Evolutionary conservation across 2,113 vertebrate genomes (phyloP).

Genomic region (Nyctibius bracteatus): DNA sequence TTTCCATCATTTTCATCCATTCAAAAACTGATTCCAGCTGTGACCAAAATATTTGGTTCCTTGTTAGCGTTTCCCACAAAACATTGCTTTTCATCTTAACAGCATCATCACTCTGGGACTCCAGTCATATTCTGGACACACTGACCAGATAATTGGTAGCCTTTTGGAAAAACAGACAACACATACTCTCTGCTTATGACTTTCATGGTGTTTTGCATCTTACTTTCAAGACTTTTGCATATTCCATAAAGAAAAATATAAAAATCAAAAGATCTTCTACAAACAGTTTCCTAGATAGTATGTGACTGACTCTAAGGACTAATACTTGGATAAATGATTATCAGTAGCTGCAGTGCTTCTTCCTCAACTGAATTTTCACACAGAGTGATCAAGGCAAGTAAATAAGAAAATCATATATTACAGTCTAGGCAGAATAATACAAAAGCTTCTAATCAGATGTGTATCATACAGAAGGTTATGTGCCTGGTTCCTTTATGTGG

Average conservation of each 20-base stretch:
- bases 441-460: not conserved
- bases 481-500: not conserved
- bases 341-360: not conserved
- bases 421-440: not conserved
- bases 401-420: not conserved
- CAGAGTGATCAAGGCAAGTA: not conserved
- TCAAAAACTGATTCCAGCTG: not conserved
- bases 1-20: not conserved
- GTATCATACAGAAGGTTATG: not conserved
- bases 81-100: not conserved
- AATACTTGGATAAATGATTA: not conserved
- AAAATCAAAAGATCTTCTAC: not conserved
- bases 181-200: not conserved
- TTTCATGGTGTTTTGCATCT: not conserved
- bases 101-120: not conserved
- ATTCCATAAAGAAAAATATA: not conserved
- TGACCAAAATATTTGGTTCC: not conserved
- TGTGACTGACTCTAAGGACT: not conserved
- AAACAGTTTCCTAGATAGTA: not conserved
- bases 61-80: not conserved
- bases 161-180: not conserved
- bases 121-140: fast-evolving
- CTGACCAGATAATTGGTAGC: not conserved
- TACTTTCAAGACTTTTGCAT: not conserved
- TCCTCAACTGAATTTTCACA: not conserved